Evolutionary conservation across 1,140 invertebrate genomes (phyloP).

Genomic region (Drosophila bocqueti): DNA sequence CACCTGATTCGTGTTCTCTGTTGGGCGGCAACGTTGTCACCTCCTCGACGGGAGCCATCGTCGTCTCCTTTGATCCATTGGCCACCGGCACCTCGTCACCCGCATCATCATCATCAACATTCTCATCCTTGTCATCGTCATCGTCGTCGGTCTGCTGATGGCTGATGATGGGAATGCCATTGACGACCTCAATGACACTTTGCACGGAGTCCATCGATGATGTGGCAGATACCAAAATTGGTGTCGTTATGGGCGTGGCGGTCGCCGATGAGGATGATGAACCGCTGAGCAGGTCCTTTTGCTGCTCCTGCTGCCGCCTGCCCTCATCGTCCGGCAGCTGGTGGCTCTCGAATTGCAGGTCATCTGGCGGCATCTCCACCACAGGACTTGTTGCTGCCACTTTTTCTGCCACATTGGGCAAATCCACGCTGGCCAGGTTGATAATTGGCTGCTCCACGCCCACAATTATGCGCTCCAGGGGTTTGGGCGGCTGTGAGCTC

Average conservation of each 20-base stretch:
- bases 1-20: slow-evolving; percentile 77
- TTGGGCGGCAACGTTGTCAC: slow-evolving; percentile 62
- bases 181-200: slow-evolving; percentile 80
- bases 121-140: slow-evolving; percentile 10
- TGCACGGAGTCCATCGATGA: slow-evolving; percentile 81
- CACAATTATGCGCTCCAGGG: slow-evolving; percentile 77
- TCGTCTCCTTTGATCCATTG: slow-evolving; percentile 25
- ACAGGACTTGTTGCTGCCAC: slow-evolving; percentile 21
- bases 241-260: slow-evolving; percentile 69
- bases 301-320: slow-evolving; percentile 2
- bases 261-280: slow-evolving; percentile 64
- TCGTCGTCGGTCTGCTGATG: slow-evolving; percentile 29
- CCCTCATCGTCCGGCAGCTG: slow-evolving; percentile 67
- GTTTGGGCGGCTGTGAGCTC: slow-evolving; percentile 45
- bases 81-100: slow-evolving; percentile 7
- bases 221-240: slow-evolving; percentile 77
- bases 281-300: slow-evolving; percentile 44
- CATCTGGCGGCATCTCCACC: slow-evolving; percentile 59
- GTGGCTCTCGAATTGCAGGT: slow-evolving; percentile 78
- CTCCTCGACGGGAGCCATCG: slow-evolving; percentile 43
- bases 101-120: slow-evolving; percentile 3
- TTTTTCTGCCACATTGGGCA: slow-evolving; percentile 58
- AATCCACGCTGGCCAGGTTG: slow-evolving; percentile 72
- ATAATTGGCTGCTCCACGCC: slow-evolving; percentile 75
- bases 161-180: slow-evolving; percentile 45